Conservation (phyloP, 2,113 vertebrate species). For the Tonatia bakeri region DNA sequence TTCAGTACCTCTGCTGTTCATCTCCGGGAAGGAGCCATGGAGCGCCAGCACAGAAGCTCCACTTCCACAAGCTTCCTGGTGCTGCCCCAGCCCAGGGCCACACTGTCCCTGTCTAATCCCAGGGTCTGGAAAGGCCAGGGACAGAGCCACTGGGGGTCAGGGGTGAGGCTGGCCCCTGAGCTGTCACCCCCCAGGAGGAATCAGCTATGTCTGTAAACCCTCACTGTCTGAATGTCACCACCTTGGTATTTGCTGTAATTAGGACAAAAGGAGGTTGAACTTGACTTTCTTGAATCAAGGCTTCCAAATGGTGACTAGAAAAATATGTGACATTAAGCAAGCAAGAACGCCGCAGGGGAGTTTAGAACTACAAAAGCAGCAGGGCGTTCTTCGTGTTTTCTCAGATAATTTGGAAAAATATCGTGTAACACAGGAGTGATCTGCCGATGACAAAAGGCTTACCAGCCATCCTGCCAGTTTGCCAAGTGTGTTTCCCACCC, state of each 20-base stretch:
- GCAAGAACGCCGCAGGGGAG: neutral
- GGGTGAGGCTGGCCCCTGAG: neutral
- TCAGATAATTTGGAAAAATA: neutral
- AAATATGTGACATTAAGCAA: neutral
- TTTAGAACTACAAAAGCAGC: neutral
- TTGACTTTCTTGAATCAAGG: neutral
- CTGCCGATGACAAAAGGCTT: neutral
- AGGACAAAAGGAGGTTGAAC: neutral
- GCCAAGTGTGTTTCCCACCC: neutral
- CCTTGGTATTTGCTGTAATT: neutral
- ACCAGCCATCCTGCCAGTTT: neutral
- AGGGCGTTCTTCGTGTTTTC: neutral
- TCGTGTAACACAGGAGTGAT: neutral
- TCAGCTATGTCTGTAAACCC: neutral
- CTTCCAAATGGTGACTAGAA: neutral
- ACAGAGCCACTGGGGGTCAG: neutral
- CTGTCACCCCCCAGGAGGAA: neutral
- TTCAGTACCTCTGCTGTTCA: neutral
- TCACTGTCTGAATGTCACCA: neutral
- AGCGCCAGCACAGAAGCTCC: neutral
- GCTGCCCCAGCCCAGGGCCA: neutral
- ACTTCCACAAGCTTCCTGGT: neutral
- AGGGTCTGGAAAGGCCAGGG: neutral
- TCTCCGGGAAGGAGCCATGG: neutral
- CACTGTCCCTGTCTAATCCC: neutral